Evolutionary conservation across 2,888 invertebrate genomes (phyloP).

Genomic region (Syrphus vitripennis): DNA sequence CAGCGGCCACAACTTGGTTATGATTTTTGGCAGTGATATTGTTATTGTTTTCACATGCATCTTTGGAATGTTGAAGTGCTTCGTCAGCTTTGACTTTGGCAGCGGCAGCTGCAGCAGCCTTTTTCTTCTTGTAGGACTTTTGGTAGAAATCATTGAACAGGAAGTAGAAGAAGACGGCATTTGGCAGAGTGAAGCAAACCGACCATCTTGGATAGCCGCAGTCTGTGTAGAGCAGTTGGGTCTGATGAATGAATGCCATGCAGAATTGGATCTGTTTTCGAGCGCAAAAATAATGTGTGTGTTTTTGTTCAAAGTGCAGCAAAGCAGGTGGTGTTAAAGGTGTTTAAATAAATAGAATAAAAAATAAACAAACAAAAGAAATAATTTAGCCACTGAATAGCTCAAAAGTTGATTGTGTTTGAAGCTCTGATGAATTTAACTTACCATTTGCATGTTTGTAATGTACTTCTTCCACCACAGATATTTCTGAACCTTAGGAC

Average conservation of each 20-base stretch:
- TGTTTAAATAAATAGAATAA: neutral
- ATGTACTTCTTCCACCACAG: conserved; percentile 97
- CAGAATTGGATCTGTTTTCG: conserved; percentile 93
- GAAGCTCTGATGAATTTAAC: conserved; percentile 65
- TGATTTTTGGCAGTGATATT: conserved; percentile 74
- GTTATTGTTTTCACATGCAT: conserved; percentile 75
- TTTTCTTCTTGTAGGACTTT: conserved; percentile 84
- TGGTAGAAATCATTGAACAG: conserved; percentile 96
- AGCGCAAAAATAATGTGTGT: conserved; percentile 41
- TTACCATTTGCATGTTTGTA: conserved; percentile 94
- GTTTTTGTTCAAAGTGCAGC: conserved; percentile 28
- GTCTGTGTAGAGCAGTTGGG: conserved; percentile 91
- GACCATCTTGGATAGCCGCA: conserved; percentile 95
- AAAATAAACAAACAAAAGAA: conserved; percentile 20
- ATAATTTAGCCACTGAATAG: conserved; percentile 45
- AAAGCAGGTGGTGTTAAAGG: conserved; percentile 18
- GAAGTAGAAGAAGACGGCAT: conserved; percentile 95
- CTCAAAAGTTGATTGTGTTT: neutral
- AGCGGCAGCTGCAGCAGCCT: conserved; percentile 74
- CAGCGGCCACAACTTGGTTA: conserved; percentile 61
- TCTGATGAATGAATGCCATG: conserved; percentile 91
- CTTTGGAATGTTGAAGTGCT: conserved; percentile 44
- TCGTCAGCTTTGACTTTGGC: conserved; percentile 64
- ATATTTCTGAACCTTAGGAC: conserved; percentile 93
- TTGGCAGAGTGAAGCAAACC: conserved; percentile 91